Conservation (phyloP, 2,888 invertebrate species). For the Podotricha telesiphe region DNA sequence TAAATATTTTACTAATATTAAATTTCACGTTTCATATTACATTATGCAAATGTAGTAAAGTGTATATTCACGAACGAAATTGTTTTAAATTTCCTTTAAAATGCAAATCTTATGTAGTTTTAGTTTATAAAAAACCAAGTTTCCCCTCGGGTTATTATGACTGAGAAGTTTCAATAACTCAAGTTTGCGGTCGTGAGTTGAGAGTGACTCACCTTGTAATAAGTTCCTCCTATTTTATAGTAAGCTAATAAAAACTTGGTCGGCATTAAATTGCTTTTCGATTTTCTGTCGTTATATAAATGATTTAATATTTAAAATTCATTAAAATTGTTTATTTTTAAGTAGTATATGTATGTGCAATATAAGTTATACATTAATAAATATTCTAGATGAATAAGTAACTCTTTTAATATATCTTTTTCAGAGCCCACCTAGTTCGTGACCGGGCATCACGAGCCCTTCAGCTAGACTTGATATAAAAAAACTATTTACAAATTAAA, state of each 20-base stretch:
- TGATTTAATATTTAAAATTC: constrained; percentile 1
- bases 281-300: constrained; percentile 28
- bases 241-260: constrained; percentile 48
- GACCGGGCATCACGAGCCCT: no score
- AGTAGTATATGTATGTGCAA: neutral
- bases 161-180: constrained; percentile 60
- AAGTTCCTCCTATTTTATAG: constrained; percentile 48
- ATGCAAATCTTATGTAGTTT: constrained; percentile 45
- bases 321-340: neutral
- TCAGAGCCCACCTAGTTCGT: no score
- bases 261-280: constrained; percentile 40
- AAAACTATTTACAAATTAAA: neutral
- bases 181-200: constrained; percentile 50
- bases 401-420: neutral
- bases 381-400: neutral
- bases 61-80: constrained; percentile 25
- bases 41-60: constrained; percentile 20
- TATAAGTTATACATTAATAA: neutral
- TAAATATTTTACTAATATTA: constrained; percentile 3
- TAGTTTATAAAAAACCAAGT: constrained; percentile 46
- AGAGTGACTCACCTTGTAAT: constrained; percentile 51
- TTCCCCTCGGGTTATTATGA: constrained; percentile 60
- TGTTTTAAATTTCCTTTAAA: constrained; percentile 45
- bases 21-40: constrained; percentile 16
- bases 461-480: no score